phyloP scores from a whole-genome alignment of 2,888 invertebrate genomes.

The Perizoma affinitatum region DNA sequence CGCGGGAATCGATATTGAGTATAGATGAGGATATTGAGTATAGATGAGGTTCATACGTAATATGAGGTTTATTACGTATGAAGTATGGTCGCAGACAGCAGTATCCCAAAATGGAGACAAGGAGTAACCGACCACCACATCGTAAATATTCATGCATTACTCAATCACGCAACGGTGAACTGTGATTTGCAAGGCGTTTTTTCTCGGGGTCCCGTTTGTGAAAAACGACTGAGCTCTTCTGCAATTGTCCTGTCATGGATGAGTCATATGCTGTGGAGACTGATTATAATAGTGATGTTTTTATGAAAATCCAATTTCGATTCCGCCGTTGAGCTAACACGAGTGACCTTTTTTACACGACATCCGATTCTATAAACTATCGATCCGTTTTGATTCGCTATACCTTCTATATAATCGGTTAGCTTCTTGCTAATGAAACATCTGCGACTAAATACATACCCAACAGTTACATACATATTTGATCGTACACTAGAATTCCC shows the following conservation, averaged over 20 bases:
- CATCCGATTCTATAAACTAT: too few relatives aligned
- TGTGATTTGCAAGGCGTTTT: constrained; percentile 46
- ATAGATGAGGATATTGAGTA: too few relatives aligned
- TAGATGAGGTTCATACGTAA: too few relatives aligned
- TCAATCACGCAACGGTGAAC: constrained; percentile 76
- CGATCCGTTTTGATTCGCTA: too few relatives aligned
- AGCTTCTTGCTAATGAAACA: too few relatives aligned
- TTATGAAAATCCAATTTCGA: background rate
- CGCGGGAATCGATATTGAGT: too few relatives aligned
- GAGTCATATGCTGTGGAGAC: constrained; percentile 39
- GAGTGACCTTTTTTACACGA: too few relatives aligned
- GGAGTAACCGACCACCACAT: constrained; percentile 65
- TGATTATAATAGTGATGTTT: constrained; percentile 19
- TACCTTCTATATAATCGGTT: too few relatives aligned
- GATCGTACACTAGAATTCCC: too few relatives aligned
- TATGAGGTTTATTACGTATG: background rate
- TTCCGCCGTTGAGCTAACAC: too few relatives aligned
- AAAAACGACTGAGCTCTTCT: constrained; percentile 52
- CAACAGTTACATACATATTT: too few relatives aligned
- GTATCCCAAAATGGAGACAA: constrained; percentile 65
- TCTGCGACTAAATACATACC: too few relatives aligned
- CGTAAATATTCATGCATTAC: constrained; percentile 81
- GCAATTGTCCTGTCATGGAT: constrained; percentile 66
- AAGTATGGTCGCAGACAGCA: constrained; percentile 26
- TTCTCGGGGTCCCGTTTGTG: constrained; percentile 56